Conservation (phyloP, 2,113 vertebrate genomes). For the Meleagris gallopavo region DNA sequence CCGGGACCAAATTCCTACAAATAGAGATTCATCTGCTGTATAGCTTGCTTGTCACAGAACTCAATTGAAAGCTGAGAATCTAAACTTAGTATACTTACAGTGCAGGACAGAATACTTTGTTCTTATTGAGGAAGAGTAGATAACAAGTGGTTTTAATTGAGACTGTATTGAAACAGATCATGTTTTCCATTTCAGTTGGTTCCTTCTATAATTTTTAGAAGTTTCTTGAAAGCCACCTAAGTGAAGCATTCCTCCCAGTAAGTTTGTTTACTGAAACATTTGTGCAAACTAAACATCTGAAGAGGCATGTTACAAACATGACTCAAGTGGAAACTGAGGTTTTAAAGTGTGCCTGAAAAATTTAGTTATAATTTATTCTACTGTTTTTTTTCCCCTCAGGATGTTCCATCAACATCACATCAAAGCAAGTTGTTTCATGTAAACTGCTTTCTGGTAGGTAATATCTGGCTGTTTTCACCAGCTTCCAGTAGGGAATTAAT, state of each 20-base stretch:
- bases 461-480: background rate
- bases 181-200: background rate
- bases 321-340: background rate
- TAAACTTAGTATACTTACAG: background rate
- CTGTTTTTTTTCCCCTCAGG: background rate
- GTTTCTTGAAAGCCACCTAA: background rate
- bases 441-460: background rate
- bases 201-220: background rate
- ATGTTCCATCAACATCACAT: background rate
- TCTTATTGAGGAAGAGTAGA: background rate
- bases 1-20: background rate
- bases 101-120: background rate
- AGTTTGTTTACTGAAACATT: conserved; percentile 7
- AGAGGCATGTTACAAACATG: background rate
- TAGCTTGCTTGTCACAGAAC: background rate
- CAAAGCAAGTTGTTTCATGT: background rate
- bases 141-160: background rate
- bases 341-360: background rate
- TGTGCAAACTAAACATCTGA: background rate
- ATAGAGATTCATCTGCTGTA: background rate
- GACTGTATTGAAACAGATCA: background rate
- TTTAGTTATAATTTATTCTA: background rate
- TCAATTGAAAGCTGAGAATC: background rate
- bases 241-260: background rate
- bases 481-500: background rate